These are phyloP conservation scores for Pachycephala philippinensis DNA, from an alignment of 2,113 vertebrate genomes.

Conservation along the genomic window DNA sequence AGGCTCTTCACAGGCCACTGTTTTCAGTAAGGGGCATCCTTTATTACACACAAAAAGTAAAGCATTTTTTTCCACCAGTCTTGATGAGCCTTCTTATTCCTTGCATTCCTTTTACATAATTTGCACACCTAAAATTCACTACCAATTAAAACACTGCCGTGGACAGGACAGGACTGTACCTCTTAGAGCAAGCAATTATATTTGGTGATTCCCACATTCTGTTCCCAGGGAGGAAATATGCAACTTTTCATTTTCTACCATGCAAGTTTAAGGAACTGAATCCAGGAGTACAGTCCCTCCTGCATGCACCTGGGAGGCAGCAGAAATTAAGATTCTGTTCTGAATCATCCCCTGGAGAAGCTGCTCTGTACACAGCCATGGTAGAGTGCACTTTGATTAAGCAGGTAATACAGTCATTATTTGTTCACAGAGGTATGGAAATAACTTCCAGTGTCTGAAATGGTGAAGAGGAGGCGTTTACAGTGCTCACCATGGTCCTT, in stretches of 20 bases:
- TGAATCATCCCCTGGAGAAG: not conserved
- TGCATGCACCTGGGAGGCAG: not conserved
- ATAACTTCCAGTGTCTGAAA: not conserved
- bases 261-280: not conserved
- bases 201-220: not conserved
- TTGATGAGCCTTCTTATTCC: not conserved
- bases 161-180: not conserved
- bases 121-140: not conserved
- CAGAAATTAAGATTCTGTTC: not conserved
- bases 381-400: not conserved
- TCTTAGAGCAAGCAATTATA: not conserved
- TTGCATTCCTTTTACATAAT: not conserved
- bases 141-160: not conserved
- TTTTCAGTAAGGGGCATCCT: not conserved
- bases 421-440: not conserved
- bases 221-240: not conserved
- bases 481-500: fast-evolving
- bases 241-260: not conserved
- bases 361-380: not conserved
- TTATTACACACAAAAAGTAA: not conserved
- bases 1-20: not conserved
- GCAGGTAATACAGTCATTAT: not conserved
- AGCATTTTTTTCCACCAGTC: not conserved
- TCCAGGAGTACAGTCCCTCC: not conserved
- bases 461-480: fast-evolving